Evolutionary conservation across 2,888 invertebrate genomes (phyloP), one percentile per base, ranked within the genome.

Genomic region (Tribolium freemani): DNA sequence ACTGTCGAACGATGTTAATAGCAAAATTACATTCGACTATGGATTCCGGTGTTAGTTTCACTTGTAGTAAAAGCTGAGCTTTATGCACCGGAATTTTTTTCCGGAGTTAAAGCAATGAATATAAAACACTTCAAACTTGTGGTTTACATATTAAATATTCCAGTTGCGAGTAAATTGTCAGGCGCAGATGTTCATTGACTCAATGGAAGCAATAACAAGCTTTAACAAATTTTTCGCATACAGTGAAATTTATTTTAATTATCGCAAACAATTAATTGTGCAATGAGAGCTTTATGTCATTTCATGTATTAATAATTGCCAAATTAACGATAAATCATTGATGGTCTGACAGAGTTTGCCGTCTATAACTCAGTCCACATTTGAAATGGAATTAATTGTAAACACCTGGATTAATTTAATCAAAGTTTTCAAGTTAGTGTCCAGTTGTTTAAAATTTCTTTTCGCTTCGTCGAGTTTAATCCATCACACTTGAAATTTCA

Each of bases 161-260:
- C 48, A 8, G 56, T 38, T 45, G 57, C 48, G 48, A 48, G 30
- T 48, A 60, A 60, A 60, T 10, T 57, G 44, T 57, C 45, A 48
- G 60, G 26, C 48, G 60, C 60, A 60, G 60, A 60, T 60, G 60
- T 60, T 46, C 60, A 60, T 60, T 48, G 46, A 60, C 60, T 46
- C 45, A 60, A 21, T 10, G 26, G 10, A 46, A 21, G 46, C 38
- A 38, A 38, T 38, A 38, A 38, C 38, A 38, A 26, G 26, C 26
- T 26, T 26, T 26, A 26, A 3, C 3, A 26, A 26, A 3, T 5
- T 26, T 26, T 26, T 26, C 26, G 3, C 21, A 3, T 21, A 3
- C 3, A 21, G 21, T 26, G 26, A 26, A 26, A 26, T 26, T 26
- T 26, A 26, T 26, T 26, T 26, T 3, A 26, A 26, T 26, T 26